Conservation (phyloP, 2,888 invertebrate species). For the Tipula unca region DNA sequence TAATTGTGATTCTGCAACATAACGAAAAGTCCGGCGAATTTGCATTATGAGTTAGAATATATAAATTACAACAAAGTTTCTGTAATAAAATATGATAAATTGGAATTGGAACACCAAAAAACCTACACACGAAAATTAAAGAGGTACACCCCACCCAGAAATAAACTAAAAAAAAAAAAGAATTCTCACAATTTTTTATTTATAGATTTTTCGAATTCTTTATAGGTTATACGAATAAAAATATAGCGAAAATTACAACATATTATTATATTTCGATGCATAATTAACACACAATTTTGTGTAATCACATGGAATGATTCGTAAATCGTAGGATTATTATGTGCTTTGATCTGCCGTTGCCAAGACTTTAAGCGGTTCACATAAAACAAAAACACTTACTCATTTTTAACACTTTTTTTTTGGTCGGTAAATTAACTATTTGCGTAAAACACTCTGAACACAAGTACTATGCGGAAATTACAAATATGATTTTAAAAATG, state of each 20-base stretch:
- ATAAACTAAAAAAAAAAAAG: not conserved
- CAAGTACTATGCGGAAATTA: not conserved
- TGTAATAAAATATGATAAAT: not conserved
- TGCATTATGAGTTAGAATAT: not conserved
- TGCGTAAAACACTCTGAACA: not conserved
- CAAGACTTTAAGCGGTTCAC: not conserved
- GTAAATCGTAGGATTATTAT: not conserved
- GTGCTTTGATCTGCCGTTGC: not conserved
- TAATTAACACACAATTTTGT: not conserved
- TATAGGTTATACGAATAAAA: not conserved
- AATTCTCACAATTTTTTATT: not conserved
- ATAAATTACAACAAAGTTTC: not conserved
- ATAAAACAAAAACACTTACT: not conserved
- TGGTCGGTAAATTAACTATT: not conserved
- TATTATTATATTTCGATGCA: not conserved
- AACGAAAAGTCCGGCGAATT: not conserved
- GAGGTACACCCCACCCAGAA: constrained; percentile 3
- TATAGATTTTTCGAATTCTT: not conserved
- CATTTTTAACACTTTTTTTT: not conserved
- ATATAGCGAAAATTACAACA: not conserved
- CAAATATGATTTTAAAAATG: not conserved
- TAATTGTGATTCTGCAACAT: not conserved
- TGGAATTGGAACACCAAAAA: not conserved
- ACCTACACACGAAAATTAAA: not conserved
- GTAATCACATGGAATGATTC: too few relatives aligned